Conservation (phyloP, 2,797 vertebrate species). For the Nannoperca obscura region DNA sequence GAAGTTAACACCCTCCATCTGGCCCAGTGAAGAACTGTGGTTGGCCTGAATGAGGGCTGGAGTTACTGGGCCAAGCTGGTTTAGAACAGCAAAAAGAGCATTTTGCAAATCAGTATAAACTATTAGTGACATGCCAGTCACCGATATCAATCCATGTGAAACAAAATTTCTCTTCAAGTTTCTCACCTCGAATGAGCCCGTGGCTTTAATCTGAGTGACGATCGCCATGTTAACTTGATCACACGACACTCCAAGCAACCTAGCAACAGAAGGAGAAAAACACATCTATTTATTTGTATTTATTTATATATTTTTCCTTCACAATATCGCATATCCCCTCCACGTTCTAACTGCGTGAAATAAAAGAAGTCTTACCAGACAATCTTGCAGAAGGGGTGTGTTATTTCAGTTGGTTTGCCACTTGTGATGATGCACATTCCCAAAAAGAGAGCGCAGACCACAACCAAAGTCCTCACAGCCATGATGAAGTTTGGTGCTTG, state of each 20-base stretch:
- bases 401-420: conserved; percentile 7
- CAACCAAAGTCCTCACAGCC: conserved; percentile 45
- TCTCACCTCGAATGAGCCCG: conserved; percentile 68
- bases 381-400: conserved; percentile 67
- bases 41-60: conserved; percentile 59
- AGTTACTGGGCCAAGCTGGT: conserved; percentile 55
- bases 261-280: conserved; percentile 28
- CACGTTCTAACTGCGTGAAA: neutral
- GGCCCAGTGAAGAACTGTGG: conserved; percentile 60
- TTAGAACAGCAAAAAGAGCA: conserved; percentile 3
- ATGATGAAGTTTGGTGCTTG: conserved; percentile 42
- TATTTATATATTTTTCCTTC: neutral
- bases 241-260: conserved; percentile 69
- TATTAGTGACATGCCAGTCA: neutral
- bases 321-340: neutral
- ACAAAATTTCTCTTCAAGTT: neutral
- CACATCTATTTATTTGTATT: neutral
- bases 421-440: conserved; percentile 53
- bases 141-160: neutral
- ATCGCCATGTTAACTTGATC: conserved; percentile 53
- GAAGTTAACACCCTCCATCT: conserved; percentile 70
- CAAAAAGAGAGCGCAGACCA: conserved; percentile 42
- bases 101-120: neutral
- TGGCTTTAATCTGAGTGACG: conserved; percentile 68
- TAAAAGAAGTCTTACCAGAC: conserved; percentile 63